A percentile compares a stretch with the other conserved stretches of the same genome.
phyloP scores from a whole-genome alignment of 92 coral and sea anemone species.

The Pocillopora grandis region DNA sequence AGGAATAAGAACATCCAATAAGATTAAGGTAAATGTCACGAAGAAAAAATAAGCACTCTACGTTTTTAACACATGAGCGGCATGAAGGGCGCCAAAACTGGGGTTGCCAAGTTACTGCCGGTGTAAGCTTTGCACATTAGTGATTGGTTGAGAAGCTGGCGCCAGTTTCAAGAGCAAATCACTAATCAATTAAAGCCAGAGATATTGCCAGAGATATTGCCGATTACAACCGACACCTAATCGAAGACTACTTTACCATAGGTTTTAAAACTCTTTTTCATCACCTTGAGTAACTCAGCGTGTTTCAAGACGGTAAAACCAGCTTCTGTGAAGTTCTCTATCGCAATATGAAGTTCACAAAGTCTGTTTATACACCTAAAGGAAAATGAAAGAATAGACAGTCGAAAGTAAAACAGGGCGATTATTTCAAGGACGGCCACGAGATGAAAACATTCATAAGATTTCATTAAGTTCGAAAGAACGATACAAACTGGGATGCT shows the following conservation, averaged over 20 bases:
- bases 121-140: background rate
- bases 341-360: slow-evolving; percentile 86
- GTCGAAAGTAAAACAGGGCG: background rate
- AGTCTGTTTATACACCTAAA: slow-evolving; percentile 79
- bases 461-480: too few relatives aligned
- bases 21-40: background rate
- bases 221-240: background rate
- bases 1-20: too few relatives aligned
- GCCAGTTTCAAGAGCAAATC: too few relatives aligned
- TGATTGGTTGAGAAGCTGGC: too few relatives aligned
- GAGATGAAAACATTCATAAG: background rate
- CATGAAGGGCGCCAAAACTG: background rate
- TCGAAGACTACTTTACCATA: background rate
- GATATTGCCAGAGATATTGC: too few relatives aligned
- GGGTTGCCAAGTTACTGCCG: background rate
- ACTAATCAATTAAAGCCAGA: background rate
- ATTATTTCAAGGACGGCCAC: background rate
- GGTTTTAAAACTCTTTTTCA: background rate
- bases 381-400: background rate
- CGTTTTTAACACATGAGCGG: background rate
- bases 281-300: slow-evolving; percentile 77
- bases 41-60: background rate
- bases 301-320: slow-evolving; percentile 80
- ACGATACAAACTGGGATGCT: too few relatives aligned
- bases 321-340: slow-evolving; percentile 92